These are phyloP conservation scores for Salvelinus fontinalis DNA, from an alignment of 2,113 vertebrate species.

Conservation along the genomic window DNA sequence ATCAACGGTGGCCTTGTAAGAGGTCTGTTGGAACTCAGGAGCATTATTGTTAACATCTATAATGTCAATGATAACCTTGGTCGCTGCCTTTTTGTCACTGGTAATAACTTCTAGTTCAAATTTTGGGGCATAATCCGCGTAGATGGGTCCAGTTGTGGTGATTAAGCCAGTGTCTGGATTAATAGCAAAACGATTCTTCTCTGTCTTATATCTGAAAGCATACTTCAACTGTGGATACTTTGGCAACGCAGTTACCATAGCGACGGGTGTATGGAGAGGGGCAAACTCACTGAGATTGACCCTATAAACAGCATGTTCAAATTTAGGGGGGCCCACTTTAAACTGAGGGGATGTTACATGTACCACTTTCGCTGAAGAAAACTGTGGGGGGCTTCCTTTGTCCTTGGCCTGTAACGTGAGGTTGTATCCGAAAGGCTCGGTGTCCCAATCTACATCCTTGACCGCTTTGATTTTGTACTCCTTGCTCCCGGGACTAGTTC, in stretches of 20 bases:
- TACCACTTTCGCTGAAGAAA: constrained; percentile 89
- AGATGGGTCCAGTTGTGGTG: constrained; percentile 83
- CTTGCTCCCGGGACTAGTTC: constrained; percentile 88
- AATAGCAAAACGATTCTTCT: constrained; percentile 81
- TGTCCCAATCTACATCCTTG: constrained; percentile 86
- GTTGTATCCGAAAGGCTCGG: constrained; percentile 90
- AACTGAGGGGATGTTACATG: constrained; percentile 85
- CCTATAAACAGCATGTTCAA: constrained; percentile 88
- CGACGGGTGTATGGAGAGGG: constrained; percentile 87
- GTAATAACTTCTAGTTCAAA: constrained; percentile 90
- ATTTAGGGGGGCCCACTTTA: constrained; percentile 83
- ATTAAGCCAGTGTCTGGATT: constrained; percentile 91
- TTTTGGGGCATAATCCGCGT: constrained; percentile 74
- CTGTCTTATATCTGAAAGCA: constrained; percentile 79
- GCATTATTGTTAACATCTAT: constrained; percentile 87
- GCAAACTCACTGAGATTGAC: constrained; percentile 93
- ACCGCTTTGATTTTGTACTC: constrained; percentile 91
- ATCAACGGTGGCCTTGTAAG: constrained; percentile 89
- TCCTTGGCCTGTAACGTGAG: constrained; percentile 96
- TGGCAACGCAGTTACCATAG: constrained; percentile 87
- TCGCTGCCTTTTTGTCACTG: constrained; percentile 81
- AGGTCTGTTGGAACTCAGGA: constrained; percentile 88
- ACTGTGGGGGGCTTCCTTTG: constrained; percentile 89
- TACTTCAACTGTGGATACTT: constrained; percentile 85
- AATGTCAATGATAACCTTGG: constrained; percentile 87